Evolutionary conservation across 1,140 invertebrate species (phyloP), one percentile per base, ranked within the genome.

Genomic region (Drepana arcuata): DNA sequence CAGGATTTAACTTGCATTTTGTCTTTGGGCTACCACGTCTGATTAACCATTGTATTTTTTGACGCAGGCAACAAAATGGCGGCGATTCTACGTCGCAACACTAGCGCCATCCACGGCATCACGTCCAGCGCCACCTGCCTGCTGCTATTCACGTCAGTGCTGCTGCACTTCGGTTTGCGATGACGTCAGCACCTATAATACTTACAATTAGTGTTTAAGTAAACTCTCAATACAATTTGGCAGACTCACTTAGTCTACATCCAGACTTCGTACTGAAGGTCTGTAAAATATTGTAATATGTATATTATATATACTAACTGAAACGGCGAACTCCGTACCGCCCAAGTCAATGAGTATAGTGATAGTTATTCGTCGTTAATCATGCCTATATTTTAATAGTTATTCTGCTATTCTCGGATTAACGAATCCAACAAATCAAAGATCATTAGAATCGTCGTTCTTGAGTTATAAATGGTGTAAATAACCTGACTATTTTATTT

Each of bases 51-150:
- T 16, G 30, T 18, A 16, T 32, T n/a, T 7, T 25, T 29, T 33
- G 7, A 54, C 67, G 13, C 63, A 81, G 77, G 77, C 40, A 78
- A 81, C 64, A 78, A 81, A 41, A 81, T 81, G 77, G 77, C 77
- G 15, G 73, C 77, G 13, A 81, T 81, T 28, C 58, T 79, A 2
- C 68, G 77, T 4, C 65, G 71, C 7, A 77, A 74, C 56, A 75
- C 67, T 2, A 75, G 75, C 55, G 70, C 70, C 6, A 78, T 81
- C 48, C 69, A 75, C 53, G 70, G 70, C 28, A 81, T 81, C 45
- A 77, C 77, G 1, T 72, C 77, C 1, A 78, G 73, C 51, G 50
- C 60, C 28, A 78, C 73, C 34, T 77, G 71, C 21, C 51, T 81
- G 7, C 57, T 81, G 1, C 54, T 81, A 1, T 44, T 72, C 9